Base-by-base conservation (phyloP, 1,140 invertebrate species). In the Lerema accius region DNA sequence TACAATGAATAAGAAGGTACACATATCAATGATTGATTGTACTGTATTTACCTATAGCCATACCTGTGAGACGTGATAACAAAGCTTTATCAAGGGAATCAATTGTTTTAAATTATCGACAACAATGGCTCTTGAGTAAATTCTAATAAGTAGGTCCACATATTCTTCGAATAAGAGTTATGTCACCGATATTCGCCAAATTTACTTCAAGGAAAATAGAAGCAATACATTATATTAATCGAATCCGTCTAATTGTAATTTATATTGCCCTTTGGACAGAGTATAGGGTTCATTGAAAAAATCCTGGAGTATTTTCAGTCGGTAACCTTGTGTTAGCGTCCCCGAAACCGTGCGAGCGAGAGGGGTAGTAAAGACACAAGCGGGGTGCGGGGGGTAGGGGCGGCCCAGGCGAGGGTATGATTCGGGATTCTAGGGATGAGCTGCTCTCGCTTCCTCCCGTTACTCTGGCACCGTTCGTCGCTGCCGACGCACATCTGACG, bases 351-450 rank as follows among this genome's bases (percentile, higher is more conserved):
- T 75, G 85, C 69, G 84, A 87, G 77, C 77, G 87, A 89, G 87
- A 89, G 79, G 86, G 85, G 82, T 86, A 69, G 72, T 71, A 80
- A 80, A 85, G 77, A 83, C 73, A 81, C 66, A 72, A 73, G 77
- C 73, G 80, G 81, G 80, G 77, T 53, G 74, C 63, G 79, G 69
- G 71, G 80, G 67, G 82, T 61, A 69, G 73, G 80, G 73, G 79
- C 77, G 82, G 69, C 73, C 79, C 82, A 78, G 81, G 83, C 75
- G 80, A 86, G 84, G 84, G 85, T 84, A 85, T 82, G 84, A 86
- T 86, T 90, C 82, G 83, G 86, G 86, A 90, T 89, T 80, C 83
- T 83, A 90, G 87, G 86, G 88, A 90, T 90, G 86, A 85, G 83
- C 82, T 73, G 69, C 60, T 90, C 82, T 88, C 86, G 78, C 85